Percentiles rank a stretch among this genome's conserved stretches.
phyloP scores from a whole-genome alignment of 2,113 vertebrate species.

The Paradoxurus hermaphroditus region DNA sequence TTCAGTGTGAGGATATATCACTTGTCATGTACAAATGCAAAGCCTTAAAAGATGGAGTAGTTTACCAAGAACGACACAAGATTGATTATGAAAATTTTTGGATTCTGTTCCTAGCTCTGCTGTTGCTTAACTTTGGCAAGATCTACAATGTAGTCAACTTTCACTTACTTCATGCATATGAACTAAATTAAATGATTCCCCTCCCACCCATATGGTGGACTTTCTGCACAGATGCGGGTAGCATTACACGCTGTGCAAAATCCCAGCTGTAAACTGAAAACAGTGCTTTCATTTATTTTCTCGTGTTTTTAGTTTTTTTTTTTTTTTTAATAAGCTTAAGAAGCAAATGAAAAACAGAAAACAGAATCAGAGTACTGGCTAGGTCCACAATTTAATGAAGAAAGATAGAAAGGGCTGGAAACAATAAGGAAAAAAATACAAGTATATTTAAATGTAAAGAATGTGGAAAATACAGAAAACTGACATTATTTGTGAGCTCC shows the following conservation, averaged over 20 bases:
- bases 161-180: slow-evolving; percentile 74
- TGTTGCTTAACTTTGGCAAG: slow-evolving; percentile 51
- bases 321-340: background rate
- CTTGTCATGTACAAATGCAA: background rate
- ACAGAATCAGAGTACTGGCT: background rate
- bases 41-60: background rate
- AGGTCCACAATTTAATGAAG: background rate
- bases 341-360: slow-evolving; percentile 16
- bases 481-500: background rate
- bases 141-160: slow-evolving; percentile 63
- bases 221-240: slow-evolving; percentile 79
- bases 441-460: background rate
- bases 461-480: background rate
- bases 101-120: slow-evolving; percentile 20
- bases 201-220: slow-evolving; percentile 78
- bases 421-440: background rate
- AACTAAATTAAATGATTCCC: slow-evolving; percentile 76
- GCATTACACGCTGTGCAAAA: slow-evolving; percentile 69
- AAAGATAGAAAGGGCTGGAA: background rate
- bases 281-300: slow-evolving; percentile 50
- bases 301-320: slow-evolving; percentile 19
- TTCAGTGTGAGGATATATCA: background rate
- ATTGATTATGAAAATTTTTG: slow-evolving; percentile 48
- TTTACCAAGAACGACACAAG: slow-evolving; percentile 40
- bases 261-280: slow-evolving; percentile 71